A percentile compares a stretch with the other conserved stretches of the same genome.
phyloP scores from a whole-genome alignment of 2,888 invertebrate species.

The Agonopterix subpropinquella region DNA sequence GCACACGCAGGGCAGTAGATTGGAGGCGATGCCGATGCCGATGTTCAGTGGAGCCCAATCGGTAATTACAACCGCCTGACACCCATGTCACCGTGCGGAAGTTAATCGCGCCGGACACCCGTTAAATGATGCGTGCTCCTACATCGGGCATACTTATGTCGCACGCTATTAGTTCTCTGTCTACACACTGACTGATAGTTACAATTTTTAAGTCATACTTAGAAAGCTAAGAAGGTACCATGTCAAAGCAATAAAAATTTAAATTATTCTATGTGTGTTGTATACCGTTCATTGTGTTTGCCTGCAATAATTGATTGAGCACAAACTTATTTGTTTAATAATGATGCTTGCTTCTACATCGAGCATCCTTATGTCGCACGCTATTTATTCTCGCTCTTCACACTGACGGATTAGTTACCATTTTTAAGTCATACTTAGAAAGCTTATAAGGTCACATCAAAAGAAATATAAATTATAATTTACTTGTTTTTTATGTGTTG shows the following conservation, averaged over 20 bases:
- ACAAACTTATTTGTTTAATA: constrained; percentile 9
- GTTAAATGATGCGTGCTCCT: constrained; percentile 66
- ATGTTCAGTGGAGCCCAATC: constrained; percentile 41
- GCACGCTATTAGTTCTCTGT: constrained; percentile 49
- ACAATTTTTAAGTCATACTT: background rate
- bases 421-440: background rate
- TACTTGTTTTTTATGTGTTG: too few relatives aligned
- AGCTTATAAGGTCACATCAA: background rate
- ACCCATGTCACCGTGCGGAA: constrained; percentile 47
- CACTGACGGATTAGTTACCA: background rate
- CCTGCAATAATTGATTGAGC: too few relatives aligned
- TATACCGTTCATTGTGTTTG: too few relatives aligned
- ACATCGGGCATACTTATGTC: constrained; percentile 57
- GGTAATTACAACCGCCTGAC: constrained; percentile 38
- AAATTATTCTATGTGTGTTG: too few relatives aligned
- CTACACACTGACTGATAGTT: background rate
- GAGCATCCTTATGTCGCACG: constrained; percentile 56
- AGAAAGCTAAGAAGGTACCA: background rate
- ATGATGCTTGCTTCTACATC: constrained; percentile 61
- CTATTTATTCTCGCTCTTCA: constrained; percentile 45
- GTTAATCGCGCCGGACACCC: constrained; percentile 56
- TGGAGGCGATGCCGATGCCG: constrained; percentile 26
- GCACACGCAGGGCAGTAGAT: background rate
- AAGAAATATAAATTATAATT: background rate
- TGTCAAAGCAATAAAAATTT: too few relatives aligned